Base-by-base conservation (phyloP, 23 tunicate genomes). In the Phallusia fumigata region DNA sequence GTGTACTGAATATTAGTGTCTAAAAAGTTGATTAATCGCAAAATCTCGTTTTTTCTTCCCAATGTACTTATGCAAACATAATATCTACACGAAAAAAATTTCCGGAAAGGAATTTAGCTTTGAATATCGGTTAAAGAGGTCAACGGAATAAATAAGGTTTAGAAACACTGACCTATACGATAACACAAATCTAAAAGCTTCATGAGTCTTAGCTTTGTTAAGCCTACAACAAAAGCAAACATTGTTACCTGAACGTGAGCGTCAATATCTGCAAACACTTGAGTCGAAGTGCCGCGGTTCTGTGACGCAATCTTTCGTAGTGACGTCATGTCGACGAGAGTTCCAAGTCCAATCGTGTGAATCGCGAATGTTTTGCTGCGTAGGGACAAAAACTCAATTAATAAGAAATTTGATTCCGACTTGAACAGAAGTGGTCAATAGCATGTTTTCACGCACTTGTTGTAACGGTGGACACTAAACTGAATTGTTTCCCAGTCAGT, bases 331-430 rank as follows among this genome's bases (percentile, higher is more conserved):
- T 86, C 90, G 22, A 86, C 90, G 19, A 86, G 73, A 0, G 85
- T 80, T 21, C 90, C 90, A 51, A 86, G 81, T 24, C 90, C 90
- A 0, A 86, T 74, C 5, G 90, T 81, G 64, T 86, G 85, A 65
- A 86, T 86, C 32, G 80, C 90, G 33, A 79, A 86, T 6, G 77
- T 74, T 5, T 69, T 51, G 32, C 90, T 86, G 32, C 50, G 19
- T 64, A 32, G 8, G 34, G 5, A 58, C 26, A 21, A 24, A 24
- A 51, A 13, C 18, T 13, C 58, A 13, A 51, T 13, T 51, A 51
- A 18, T 6, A 6, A 58, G 15, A 2, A 58, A 58, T 16, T 58
- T n/a, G n/a, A 6, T 58, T 6, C 3, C 15, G 69, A 13, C 18
- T 13, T 51, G 18, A 51, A 51, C 18, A 18, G 58, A 51, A n/a